Base-by-base conservation (phyloP, 2,113 vertebrate genomes). In the Oryzias celebensis region DNA sequence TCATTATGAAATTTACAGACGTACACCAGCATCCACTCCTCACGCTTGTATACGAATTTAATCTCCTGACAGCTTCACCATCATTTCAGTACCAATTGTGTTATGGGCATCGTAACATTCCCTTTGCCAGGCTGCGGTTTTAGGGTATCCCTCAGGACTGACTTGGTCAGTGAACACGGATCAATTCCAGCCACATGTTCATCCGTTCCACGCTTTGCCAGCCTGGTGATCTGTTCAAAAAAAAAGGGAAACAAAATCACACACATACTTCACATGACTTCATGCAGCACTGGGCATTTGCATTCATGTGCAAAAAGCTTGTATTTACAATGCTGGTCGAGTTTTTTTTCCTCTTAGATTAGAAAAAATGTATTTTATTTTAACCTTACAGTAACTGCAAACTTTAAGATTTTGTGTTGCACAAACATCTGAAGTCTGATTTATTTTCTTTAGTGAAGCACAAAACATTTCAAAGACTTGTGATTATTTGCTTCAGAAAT, bases 171-270 rank as follows among this genome's bases (percentile, higher is more conserved):
- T 68, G 80, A 72, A 65, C 41, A 22, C 54, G 73, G 77, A 89
- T 91, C 87, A 53, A 91, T 91, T 73, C 72, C 44, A 60, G 42
- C 77, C 69, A 67, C 67, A 69, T 58, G 63, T 82, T 79, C 36
- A 64, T 74, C 73, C 80, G 75, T 83, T 78, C 77, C 83, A 87
- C 6, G 88, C 89, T 92, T 90, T 91, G 82, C 82, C 85, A 77
- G 89, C 91, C 91, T 73, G 88, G 86, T 89, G 86, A 93, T 90
- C 86, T 73, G 82, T 65, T 88, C 73, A 80, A 60, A 84, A 77
- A 23, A 67, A 23, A 71, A 36, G 63, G 73, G 73, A 26, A 28
- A 23, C 41, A 62, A 36, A 43, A 31, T 65, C 54, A 49, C 41
- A 57, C 74, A 63, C 58, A 77, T 41, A 52, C 53, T 55, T 56